These are phyloP conservation scores for Panopea generosa DNA, from an alignment of 2,888 invertebrate species.

Conservation along the genomic window DNA sequence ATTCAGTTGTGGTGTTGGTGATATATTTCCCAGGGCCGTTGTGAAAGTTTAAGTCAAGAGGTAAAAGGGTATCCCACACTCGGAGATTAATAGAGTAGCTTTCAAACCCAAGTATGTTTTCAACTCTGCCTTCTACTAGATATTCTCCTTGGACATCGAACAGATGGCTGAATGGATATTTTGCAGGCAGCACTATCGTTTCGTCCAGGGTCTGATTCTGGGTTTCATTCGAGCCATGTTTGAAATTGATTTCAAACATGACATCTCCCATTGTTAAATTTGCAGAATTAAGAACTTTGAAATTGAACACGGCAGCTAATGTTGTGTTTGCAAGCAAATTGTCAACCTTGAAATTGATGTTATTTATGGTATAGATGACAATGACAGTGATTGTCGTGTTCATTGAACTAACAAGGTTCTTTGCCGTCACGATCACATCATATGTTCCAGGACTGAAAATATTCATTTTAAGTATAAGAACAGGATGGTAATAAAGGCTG, in stretches of 20 bases:
- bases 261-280: slow-evolving; percentile 42
- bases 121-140: slow-evolving; percentile 22
- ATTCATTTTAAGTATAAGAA: too few relatives aligned
- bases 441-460: slow-evolving; percentile 28
- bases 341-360: slow-evolving; percentile 28
- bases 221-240: slow-evolving; percentile 10
- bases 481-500: too few relatives aligned
- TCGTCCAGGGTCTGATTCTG: neutral
- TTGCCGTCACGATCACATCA: slow-evolving; percentile 25
- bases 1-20: slow-evolving; percentile 46
- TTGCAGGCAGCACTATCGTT: neutral
- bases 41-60: slow-evolving; percentile 27
- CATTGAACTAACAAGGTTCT: slow-evolving; percentile 45
- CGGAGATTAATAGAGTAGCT: slow-evolving; percentile 14
- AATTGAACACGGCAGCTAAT: slow-evolving; percentile 19
- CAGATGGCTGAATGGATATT: neutral
- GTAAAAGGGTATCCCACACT: slow-evolving; percentile 48
- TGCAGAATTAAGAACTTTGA: slow-evolving; percentile 9
- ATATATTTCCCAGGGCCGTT: slow-evolving; percentile 48
- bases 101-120: slow-evolving; percentile 29
- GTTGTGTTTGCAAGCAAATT: slow-evolving; percentile 38
- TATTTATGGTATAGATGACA: slow-evolving; percentile 51
- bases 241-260: slow-evolving; percentile 37
- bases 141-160: slow-evolving; percentile 48
- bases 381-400: slow-evolving; percentile 28